These are phyloP conservation scores for Cepphus grylle DNA, from an alignment of 2,113 vertebrate genomes.

Conservation along the genomic window DNA sequence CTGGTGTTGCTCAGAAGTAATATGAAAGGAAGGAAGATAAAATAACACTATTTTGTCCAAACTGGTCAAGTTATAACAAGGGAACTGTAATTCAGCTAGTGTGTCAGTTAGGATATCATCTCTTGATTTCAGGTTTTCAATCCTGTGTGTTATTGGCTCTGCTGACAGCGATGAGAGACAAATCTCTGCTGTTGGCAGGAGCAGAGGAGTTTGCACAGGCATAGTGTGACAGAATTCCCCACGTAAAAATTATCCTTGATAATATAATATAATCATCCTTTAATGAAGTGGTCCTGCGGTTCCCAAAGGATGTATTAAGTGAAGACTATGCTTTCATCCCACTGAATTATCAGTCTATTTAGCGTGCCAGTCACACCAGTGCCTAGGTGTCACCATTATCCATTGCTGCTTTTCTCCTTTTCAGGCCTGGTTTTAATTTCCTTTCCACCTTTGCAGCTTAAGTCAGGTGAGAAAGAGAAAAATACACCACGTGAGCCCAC, in stretches of 20 bases:
- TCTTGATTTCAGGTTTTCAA: constrained; percentile 13
- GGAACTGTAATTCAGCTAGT: neutral
- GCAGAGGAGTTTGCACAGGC: neutral
- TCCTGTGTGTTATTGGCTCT: neutral
- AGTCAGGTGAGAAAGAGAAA: neutral
- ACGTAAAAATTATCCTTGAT: constrained; percentile 41
- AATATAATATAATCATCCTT: constrained; percentile 31
- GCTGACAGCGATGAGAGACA: neutral
- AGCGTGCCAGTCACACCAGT: neutral
- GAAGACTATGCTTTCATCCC: neutral
- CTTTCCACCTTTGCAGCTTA: neutral
- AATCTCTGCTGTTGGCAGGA: constrained; percentile 37
- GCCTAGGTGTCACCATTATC: neutral
- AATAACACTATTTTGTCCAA: neutral
- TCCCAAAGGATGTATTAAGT: constrained; percentile 5
- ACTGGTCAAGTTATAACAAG: constrained; percentile 1
- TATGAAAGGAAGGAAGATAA: neutral
- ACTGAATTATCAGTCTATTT: neutral
- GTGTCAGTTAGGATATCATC: neutral
- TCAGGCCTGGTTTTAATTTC: neutral
- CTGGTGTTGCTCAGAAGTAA: neutral
- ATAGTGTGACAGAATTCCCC: constrained; percentile 8
- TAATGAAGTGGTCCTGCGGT: constrained; percentile 29
- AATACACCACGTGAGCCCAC: neutral
- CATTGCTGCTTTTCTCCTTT: neutral